Base-by-base conservation (phyloP, 2,797 vertebrate species). In the Danio aesculapii region DNA sequence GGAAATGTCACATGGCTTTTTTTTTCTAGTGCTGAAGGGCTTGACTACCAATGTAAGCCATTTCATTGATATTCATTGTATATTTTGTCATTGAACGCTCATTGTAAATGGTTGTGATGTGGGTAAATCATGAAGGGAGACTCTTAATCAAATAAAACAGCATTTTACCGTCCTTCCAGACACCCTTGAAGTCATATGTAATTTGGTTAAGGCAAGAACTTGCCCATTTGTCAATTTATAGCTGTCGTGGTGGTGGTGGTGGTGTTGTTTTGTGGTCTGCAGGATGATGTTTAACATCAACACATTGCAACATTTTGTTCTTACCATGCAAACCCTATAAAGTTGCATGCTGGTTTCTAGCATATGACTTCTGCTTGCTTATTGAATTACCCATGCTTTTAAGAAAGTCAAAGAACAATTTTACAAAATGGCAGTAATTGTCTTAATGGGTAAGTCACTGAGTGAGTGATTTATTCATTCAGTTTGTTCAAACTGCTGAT, bases 21-120 rank as follows among this genome's bases (percentile, higher is more conserved):
- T 57, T 52, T 71, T 41, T 70, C 55, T 30, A 44, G 30, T 13
- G 19, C 47, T 52, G n/a, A 71, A 79, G 30, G 67, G 9, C 30
- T 79, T 53, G 47, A 43, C 46, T 70, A 53, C 12, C 72, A 74
- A 74, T 74, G 57, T 44, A 47, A 49, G 55, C 6, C 4, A 39
- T 79, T 79, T 62, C 57, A 62, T 79, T 79, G 67, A 79, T 71
- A 70, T 79, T 53, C 75, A 67, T 47, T 4, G 2, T 55, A 47
- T 69, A 59, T 77, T 19, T 77, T 59, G 55, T 61, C 53, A 61
- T 50, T 69, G 53, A 68, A 57, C 8, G 3, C 66, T 78, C 6
- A 47, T 50, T 46, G 53, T 61, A 61, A 78, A 72, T 72, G 14
- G 17, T 44, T 63, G 39, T 16, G 11, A 72, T 64, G 49, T 55